Evolutionary conservation across 2,888 invertebrate genomes (phyloP).

Genomic region (Plebejus anna): DNA sequence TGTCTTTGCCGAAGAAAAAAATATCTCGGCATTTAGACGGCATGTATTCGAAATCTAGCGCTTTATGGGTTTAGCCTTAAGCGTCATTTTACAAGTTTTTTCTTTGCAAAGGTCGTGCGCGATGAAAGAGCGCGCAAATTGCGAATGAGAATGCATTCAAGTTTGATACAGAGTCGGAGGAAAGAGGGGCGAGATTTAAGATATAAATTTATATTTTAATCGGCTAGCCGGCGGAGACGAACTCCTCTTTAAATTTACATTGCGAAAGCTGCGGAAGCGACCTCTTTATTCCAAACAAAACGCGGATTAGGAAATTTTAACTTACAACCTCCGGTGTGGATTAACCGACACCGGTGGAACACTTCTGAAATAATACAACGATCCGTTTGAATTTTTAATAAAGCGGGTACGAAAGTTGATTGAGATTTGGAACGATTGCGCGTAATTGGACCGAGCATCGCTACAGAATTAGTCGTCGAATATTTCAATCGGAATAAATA

Average conservation of each 20-base stretch:
- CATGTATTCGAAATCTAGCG: conserved; percentile 33
- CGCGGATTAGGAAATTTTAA: conserved; percentile 67
- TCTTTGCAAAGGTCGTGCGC: conserved; percentile 40
- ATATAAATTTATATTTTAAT: conserved; percentile 75
- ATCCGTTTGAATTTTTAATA: conserved; percentile 73
- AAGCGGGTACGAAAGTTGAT: conserved; percentile 69
- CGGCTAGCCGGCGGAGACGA: conserved; percentile 55
- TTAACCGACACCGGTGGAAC: conserved; percentile 70
- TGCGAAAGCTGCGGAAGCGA: conserved; percentile 64
- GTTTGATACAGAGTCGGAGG: conserved; percentile 58
- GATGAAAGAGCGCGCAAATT: conserved; percentile 71
- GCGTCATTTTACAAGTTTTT: conserved; percentile 35
- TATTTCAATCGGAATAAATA: conserved; percentile 65
- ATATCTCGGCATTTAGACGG: conserved; percentile 19
- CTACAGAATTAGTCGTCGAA: conserved; percentile 69
- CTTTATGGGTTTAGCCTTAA: conserved; percentile 33
- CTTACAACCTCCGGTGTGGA: conserved; percentile 62
- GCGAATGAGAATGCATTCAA: conserved; percentile 67
- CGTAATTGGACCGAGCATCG: conserved; percentile 57
- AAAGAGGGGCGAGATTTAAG: conserved; percentile 65
- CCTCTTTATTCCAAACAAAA: conserved; percentile 62
- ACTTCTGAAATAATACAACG: conserved; percentile 72
- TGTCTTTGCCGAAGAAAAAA: conserved; percentile 9
- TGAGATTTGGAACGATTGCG: conserved; percentile 73
- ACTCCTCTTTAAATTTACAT: conserved; percentile 66